Base-by-base conservation (phyloP, 2,888 invertebrate species). In the Melanophora roralis region DNA sequence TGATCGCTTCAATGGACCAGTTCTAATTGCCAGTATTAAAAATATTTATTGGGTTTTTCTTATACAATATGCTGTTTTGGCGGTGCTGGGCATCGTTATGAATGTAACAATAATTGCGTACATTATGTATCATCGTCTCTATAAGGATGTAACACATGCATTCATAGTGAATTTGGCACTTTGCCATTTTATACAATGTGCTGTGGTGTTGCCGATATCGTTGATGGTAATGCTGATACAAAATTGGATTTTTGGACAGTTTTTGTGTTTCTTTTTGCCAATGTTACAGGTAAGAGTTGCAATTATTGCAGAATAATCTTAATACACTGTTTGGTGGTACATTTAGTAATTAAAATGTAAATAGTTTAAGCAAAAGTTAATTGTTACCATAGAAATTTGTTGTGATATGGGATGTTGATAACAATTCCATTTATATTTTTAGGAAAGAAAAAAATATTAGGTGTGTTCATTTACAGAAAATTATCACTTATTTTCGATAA, bases 171-270 rank as follows among this genome's bases (percentile, higher is more conserved):
- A 94, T 87, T 90, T 94, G 84, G 93, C 93, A 0, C 86, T 94
- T 64, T 92, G 94, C 83, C 93, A 94, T 86, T 89, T 94, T 43
- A 89, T 94, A 45, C 94, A 94, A 88, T 93, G 94, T 85, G 88
- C 92, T 16, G 86, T 93, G 73, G 93, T 94, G n/a, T 85, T 94
- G 83, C 95, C 95, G 12, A 91, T 94, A 7, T 92, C 94, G 0
- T 86, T 94, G 81, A 92, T 93, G 83, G 93, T 94, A 60, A 90
- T 94, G 84, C 89, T 94, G 43, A 90, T 94, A 75, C 93, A 93
- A 85, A 94, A 94, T 86, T 94, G 94, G 94, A 91, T 94, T 78
- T 93, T 94, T 83, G 94, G 94, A 7, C 92, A 93, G 83, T 92
- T 94, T 83, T 87, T 94, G 78, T 95, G 95, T 89, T 94, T 92